These are phyloP conservation scores for Netta rufina DNA, from an alignment of 2,797 vertebrate genomes.

Conservation along the genomic window DNA sequence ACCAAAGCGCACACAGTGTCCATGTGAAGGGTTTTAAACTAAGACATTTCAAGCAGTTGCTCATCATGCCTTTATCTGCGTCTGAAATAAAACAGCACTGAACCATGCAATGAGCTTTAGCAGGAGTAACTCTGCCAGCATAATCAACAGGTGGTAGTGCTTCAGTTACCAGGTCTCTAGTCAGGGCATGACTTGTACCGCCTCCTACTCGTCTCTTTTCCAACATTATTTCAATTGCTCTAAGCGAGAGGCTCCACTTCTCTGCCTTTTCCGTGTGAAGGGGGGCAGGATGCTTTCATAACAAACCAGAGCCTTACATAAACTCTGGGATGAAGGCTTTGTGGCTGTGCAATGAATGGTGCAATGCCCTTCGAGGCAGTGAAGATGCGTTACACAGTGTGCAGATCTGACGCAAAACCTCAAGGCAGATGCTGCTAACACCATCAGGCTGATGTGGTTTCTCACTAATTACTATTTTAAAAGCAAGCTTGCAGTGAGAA, in stretches of 20 bases:
- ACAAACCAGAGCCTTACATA: neutral
- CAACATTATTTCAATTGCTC: neutral
- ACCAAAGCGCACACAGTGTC: neutral
- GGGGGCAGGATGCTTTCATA: neutral
- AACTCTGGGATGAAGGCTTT: neutral
- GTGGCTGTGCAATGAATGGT: accelerated
- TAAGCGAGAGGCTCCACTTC: neutral
- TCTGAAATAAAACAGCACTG: neutral
- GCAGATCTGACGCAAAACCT: neutral
- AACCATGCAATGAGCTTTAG: neutral
- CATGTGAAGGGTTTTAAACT: neutral
- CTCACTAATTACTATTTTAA: neutral
- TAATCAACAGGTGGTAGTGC: neutral
- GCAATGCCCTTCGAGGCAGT: neutral
- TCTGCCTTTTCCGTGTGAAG: neutral
- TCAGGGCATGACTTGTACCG: neutral
- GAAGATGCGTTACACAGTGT: neutral
- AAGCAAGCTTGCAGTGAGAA: neutral
- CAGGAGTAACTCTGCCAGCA: neutral
- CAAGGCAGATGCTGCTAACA: neutral
- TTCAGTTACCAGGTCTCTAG: neutral
- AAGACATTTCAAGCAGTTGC: neutral
- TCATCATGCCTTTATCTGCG: neutral
- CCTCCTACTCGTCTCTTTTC: neutral
- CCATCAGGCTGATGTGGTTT: neutral